A percentile compares a stretch with the other conserved stretches of the same genome.
phyloP scores from a whole-genome alignment of 2,797 vertebrate species.

The Mycteria americana region DNA sequence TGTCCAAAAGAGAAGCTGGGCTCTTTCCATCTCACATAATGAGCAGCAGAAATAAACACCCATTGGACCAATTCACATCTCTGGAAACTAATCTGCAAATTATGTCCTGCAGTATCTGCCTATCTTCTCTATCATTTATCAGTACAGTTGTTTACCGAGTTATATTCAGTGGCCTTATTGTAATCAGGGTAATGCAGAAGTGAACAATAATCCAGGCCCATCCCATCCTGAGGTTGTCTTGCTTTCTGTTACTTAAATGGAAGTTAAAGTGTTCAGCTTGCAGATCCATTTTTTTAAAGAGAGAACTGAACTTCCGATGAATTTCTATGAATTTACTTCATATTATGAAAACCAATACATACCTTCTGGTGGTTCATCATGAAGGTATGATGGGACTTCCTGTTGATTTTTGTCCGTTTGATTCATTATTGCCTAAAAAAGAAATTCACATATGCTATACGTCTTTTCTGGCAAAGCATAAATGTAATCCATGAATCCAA shows the following conservation, averaged over 20 bases:
- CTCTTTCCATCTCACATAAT: not conserved
- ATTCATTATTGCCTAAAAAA: slow-evolving; percentile 85
- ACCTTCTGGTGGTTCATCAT: slow-evolving; percentile 85
- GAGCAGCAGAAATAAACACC: not conserved
- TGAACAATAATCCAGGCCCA: not conserved
- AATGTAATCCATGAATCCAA: not conserved
- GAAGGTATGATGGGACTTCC: slow-evolving; percentile 83
- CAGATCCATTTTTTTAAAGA: not conserved
- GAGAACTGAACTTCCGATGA: not conserved
- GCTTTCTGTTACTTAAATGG: not conserved
- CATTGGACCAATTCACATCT: not conserved
- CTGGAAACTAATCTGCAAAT: slow-evolving; percentile 1
- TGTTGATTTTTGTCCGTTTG: slow-evolving; percentile 83
- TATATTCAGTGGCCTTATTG: not conserved
- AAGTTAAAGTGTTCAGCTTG: not conserved
- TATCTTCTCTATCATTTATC: not conserved
- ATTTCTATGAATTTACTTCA: not conserved
- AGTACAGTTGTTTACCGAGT: not conserved
- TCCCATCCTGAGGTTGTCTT: not conserved
- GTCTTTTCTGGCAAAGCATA: not conserved
- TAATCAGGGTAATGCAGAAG: not conserved
- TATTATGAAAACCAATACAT: slow-evolving; percentile 34
- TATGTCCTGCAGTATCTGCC: not conserved
- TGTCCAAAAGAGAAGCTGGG: not conserved
- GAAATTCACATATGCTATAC: slow-evolving; percentile 15